Evolutionary conservation across 2,797 vertebrate species (phyloP).

Genomic region (Clamator glandarius): DNA sequence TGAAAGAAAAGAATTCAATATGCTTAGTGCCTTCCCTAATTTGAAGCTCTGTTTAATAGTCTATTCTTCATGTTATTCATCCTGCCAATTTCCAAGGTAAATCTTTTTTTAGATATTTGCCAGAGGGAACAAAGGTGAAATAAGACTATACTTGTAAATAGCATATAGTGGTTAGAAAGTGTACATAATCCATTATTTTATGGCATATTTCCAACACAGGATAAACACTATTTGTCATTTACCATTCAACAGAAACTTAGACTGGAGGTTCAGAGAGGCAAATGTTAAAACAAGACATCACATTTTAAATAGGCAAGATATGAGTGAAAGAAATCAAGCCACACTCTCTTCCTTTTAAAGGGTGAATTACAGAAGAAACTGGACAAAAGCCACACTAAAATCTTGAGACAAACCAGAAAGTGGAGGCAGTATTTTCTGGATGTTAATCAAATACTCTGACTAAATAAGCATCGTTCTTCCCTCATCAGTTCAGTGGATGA

Average conservation of each 20-base stretch:
- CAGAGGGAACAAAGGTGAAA: not conserved
- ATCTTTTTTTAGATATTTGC: slow-evolving; percentile 9
- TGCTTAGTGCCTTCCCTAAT: not conserved
- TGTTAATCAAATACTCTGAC: not conserved
- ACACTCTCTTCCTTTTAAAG: not conserved
- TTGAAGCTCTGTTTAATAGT: not conserved
- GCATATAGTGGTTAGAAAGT: not conserved
- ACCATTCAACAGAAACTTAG: not conserved
- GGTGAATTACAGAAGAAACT: not conserved
- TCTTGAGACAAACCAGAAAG: not conserved
- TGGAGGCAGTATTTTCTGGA: not conserved
- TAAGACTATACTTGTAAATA: not conserved
- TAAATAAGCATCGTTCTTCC: not conserved
- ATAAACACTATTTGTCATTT: not conserved
- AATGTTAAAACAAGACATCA: not conserved
- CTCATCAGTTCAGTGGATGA: not conserved
- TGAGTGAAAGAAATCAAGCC: not conserved
- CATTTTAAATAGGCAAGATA: not conserved
- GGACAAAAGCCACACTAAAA: not conserved
- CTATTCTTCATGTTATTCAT: not conserved
- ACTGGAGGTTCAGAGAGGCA: not conserved
- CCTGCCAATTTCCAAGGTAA: slow-evolving; percentile 1
- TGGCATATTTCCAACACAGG: not conserved
- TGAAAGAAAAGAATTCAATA: slow-evolving; percentile 22
- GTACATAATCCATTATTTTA: not conserved